Conservation (phyloP, 2,113 vertebrate genomes). For the Pygoscelis antarcticus region DNA sequence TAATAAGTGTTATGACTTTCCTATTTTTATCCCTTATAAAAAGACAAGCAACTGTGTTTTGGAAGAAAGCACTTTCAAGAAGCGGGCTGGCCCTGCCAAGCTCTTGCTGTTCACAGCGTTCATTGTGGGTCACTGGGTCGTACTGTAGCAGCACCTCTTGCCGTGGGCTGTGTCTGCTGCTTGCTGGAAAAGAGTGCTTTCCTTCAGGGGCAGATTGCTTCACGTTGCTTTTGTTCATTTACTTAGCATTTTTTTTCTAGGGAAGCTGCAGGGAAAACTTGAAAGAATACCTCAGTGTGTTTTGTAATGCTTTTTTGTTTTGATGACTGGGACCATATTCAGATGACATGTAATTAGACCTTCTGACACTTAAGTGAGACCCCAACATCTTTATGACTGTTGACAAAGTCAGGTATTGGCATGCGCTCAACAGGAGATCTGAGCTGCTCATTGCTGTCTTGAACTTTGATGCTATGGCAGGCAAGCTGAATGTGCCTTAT, state of each 20-base stretch:
- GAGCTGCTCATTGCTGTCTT: not conserved
- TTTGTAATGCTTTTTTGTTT: not conserved
- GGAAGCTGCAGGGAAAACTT: not conserved
- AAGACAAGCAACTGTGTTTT: slow-evolving; percentile 17
- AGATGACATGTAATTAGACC: not conserved
- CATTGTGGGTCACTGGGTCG: not conserved
- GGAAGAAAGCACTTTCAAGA: slow-evolving; percentile 54
- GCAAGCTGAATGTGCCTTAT: not conserved
- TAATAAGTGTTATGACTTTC: slow-evolving; percentile 12
- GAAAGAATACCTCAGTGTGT: not conserved
- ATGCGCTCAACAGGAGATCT: not conserved
- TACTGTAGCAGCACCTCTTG: not conserved
- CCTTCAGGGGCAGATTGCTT: not conserved
- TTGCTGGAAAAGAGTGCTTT: not conserved
- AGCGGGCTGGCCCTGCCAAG: not conserved
- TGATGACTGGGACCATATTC: not conserved
- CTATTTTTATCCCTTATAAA: slow-evolving; percentile 45
- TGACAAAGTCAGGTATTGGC: not conserved
- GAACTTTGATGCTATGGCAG: not conserved
- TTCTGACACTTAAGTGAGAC: not conserved
- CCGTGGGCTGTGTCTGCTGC: not conserved
- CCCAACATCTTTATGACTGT: not conserved
- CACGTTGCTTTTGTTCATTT: not conserved
- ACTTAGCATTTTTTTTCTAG: not conserved
- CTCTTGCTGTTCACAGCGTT: not conserved